These are phyloP conservation scores for Cetonia aurata DNA, from an alignment of 2,888 invertebrate genomes.

Conservation along the genomic window DNA sequence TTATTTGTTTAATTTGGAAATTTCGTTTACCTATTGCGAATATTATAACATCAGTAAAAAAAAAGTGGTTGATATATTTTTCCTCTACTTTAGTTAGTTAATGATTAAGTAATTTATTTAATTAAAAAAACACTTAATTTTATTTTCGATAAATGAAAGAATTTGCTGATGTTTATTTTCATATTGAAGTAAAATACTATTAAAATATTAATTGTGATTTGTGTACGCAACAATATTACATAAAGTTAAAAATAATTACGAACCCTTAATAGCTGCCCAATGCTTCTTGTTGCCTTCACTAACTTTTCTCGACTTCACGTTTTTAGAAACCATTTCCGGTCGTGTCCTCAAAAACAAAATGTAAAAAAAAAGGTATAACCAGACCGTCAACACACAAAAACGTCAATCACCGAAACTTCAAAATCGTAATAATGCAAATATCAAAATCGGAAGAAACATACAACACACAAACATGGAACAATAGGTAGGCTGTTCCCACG, in stretches of 20 bases:
- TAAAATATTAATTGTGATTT: no score
- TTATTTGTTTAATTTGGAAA: no score
- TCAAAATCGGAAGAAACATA: conserved; percentile 28
- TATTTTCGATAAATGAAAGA: no score
- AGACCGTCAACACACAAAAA: conserved; percentile 10
- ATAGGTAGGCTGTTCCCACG: conserved; percentile 49
- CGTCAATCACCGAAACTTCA: conserved; percentile 26
- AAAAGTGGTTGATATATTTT: no score
- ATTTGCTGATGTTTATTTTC: no score
- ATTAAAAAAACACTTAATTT: no score
- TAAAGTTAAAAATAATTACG: neutral
- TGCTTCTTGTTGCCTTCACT: conserved; percentile 8
- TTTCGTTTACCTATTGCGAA: no score
- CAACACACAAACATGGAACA: conserved; percentile 38
- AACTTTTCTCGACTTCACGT: conserved; percentile 29
- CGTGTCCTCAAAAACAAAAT: neutral
- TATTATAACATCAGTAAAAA: no score
- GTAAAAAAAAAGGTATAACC: conserved; percentile 4
- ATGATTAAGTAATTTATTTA: no score
- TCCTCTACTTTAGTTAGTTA: no score
- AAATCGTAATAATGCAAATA: conserved; percentile 13
- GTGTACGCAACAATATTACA: no score
- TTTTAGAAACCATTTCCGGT: conserved; percentile 28
- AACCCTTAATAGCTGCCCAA: conserved; percentile 10
- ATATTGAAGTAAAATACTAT: no score